Evolutionary conservation across 2,113 vertebrate species (phyloP).

Genomic region (Sula dactylatra): DNA sequence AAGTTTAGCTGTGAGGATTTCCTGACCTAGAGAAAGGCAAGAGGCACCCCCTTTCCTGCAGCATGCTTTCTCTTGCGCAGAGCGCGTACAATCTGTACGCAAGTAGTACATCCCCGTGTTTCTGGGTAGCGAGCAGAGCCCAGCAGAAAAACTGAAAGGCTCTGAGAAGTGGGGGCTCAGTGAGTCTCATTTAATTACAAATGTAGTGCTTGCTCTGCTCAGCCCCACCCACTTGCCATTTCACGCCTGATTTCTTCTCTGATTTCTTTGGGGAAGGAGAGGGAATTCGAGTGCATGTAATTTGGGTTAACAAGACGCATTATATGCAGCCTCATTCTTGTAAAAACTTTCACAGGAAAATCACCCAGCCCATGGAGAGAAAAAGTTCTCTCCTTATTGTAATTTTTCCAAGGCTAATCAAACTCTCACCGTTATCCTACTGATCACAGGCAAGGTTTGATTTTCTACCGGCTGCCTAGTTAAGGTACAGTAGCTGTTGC

Average conservation of each 20-base stretch:
- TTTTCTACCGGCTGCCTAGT: slow-evolving; percentile 58
- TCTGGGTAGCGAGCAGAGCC: not conserved
- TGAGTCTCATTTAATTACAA: slow-evolving; percentile 44
- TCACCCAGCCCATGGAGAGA: slow-evolving; percentile 47
- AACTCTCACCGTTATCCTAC: slow-evolving; percentile 52
- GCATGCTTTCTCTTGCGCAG: not conserved
- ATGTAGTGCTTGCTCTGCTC: slow-evolving; percentile 6
- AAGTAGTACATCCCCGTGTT: accelerated
- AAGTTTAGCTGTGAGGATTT: not conserved
- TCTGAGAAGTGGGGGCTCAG: not conserved
- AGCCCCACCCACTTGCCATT: slow-evolving; percentile 64
- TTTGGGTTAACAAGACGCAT: slow-evolving; percentile 72
- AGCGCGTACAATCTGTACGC: accelerated
- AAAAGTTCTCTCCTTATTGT: slow-evolving; percentile 67
- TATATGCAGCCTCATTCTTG: slow-evolving; percentile 70
- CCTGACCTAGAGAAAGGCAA: not conserved
- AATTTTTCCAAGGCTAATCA: slow-evolving; percentile 66
- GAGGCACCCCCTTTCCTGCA: not conserved
- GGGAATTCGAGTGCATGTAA: slow-evolving; percentile 70
- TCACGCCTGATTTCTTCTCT: slow-evolving; percentile 69
- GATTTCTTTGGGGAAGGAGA: slow-evolving; percentile 71
- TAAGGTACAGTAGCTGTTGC: slow-evolving; percentile 65
- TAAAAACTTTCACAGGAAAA: slow-evolving; percentile 71
- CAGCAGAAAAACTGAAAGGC: not conserved
- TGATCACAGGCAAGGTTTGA: slow-evolving; percentile 64